Evolutionary conservation across 2,113 vertebrate genomes (phyloP), one percentile per base, ranked within the genome.

Genomic region (Malurus cyaneus): DNA sequence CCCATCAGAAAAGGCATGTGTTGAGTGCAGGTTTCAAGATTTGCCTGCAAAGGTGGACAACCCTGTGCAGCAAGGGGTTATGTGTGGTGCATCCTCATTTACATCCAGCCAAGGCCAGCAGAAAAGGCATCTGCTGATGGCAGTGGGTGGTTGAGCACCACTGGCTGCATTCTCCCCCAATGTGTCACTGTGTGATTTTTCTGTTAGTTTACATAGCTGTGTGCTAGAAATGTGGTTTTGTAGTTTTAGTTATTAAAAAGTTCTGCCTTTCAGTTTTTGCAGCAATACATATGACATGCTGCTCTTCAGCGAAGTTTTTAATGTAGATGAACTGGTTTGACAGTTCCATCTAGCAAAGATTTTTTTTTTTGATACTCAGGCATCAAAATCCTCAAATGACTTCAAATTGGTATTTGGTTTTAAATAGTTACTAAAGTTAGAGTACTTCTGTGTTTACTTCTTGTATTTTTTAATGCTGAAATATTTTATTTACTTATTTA

Each of bases 271-370:
- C 36, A 29, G 36, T n/a, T 88, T 80, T 80, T 89, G 23, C 44
- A n/a, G 23, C 20, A 29, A 7, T 46, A 9, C 0, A 0, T 14
- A 6, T 9, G 18, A n/a, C 2, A 2, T 0, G 0, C 14, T 53
- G 54, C 3, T 64, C 39, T 89, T 60, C 41, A 69, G 32, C 1
- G 0, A 39, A 56, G 13, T 26, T 71, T 79, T 77, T 50, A 12
- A 25, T 25, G 18, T 34, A 73, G 18, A 14, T 32, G 44, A 5
- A 3, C 14, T 39, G 6, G 81, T 80, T 49, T 18, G 36, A 25
- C 23, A 21, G 21, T 67, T 70, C 14, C n/a, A 6, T 44, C 36
- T 47, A 52, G 39, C 6, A 61, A 49, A 66, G 5, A 10, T 44
- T 52, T 31, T 20, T 81, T 66, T 18, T 42, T 49, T 49, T 10